Conservation (phyloP, 2,797 vertebrate genomes). For the Ptychobarbus kaznakovi region DNA sequence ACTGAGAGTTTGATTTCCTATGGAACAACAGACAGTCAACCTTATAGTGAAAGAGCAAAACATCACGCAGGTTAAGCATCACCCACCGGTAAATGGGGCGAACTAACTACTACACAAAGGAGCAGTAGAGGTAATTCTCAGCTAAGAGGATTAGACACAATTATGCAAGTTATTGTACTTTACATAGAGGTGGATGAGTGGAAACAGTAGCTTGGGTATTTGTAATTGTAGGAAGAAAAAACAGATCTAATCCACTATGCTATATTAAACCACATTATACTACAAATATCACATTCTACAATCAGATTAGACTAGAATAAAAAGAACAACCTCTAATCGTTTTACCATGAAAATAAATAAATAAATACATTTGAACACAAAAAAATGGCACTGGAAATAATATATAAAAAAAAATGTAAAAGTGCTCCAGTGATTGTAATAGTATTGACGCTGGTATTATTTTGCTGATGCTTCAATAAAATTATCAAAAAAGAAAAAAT, state of each 20-base stretch:
- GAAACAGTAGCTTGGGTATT: neutral
- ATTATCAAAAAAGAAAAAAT: too few species aligned
- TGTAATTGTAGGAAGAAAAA: neutral
- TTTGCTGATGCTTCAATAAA: too few species aligned
- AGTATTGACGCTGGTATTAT: too few species aligned
- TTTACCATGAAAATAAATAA: neutral
- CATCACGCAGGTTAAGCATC: conserved; percentile 9
- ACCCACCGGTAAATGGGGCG: neutral
- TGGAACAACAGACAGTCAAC: conserved; percentile 42
- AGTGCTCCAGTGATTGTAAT: too few species aligned
- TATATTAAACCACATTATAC: neutral
- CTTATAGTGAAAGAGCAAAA: conserved; percentile 24
- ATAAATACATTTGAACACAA: neutral
- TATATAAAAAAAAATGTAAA: too few species aligned
- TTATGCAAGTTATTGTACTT: conserved; percentile 31
- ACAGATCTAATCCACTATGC: neutral
- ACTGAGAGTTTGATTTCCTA: conserved; percentile 37
- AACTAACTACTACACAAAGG: conserved; percentile 17
- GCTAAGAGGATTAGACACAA: conserved; percentile 32
- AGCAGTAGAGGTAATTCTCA: conserved; percentile 14
- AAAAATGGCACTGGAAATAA: too few species aligned
- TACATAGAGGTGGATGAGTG: neutral
- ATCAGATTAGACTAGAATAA: neutral
- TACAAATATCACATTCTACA: neutral
- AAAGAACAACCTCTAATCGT: neutral